Percentiles rank a stretch among this genome's conserved stretches.
phyloP scores from a whole-genome alignment of 2,113 vertebrate genomes.

The Gallinago jamesoni region DNA sequence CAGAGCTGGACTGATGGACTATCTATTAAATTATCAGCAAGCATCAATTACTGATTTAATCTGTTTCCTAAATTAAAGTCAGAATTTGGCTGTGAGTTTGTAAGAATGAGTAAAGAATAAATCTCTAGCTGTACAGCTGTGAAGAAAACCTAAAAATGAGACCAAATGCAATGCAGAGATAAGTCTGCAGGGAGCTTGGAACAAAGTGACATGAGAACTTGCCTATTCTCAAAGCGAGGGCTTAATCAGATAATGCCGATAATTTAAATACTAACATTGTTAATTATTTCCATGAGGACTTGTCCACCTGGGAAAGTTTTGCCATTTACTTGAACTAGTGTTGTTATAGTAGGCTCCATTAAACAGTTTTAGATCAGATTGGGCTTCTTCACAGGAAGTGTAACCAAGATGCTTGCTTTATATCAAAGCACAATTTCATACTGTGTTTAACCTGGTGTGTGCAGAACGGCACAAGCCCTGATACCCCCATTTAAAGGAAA shows the following conservation, averaged over 20 bases:
- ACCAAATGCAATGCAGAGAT: constrained; percentile 10
- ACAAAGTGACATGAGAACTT: constrained; percentile 65
- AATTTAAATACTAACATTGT: constrained; percentile 68
- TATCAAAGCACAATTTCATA: neutral
- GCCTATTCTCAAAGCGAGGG: constrained; percentile 42
- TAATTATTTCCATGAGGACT: constrained; percentile 65
- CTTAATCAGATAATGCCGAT: constrained; percentile 56
- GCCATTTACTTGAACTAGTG: constrained; percentile 15
- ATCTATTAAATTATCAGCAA: neutral
- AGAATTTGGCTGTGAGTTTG: neutral
- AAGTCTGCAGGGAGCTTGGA: constrained; percentile 21
- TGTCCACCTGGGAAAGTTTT: constrained; percentile 50
- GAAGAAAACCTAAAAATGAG: constrained; percentile 39
- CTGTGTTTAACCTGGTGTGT: neutral
- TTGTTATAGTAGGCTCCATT: neutral
- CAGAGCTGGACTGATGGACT: neutral
- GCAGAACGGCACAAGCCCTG: neutral
- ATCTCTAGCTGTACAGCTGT: neutral
- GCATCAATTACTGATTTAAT: neutral
- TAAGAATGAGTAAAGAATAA: neutral
- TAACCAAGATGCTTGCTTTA: neutral
- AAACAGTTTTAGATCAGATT: neutral
- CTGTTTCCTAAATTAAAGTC: neutral
- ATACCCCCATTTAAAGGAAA: neutral
- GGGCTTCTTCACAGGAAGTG: neutral